Evolutionary conservation across 2,797 vertebrate genomes (phyloP).

Genomic region (Hippocampus kuda): DNA sequence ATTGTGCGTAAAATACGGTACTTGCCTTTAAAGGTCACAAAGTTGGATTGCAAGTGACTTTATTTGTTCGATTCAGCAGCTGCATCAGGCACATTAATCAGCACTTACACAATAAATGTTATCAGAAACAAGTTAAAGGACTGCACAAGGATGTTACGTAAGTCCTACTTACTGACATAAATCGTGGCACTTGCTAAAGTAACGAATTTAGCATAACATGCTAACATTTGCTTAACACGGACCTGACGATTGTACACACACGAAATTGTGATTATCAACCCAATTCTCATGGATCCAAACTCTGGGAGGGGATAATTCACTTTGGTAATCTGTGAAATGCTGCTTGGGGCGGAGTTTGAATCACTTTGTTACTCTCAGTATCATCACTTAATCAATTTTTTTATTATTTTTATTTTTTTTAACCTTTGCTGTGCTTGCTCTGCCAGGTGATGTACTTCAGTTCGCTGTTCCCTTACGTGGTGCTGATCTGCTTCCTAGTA

Average conservation of each 20-base stretch:
- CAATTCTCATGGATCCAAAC: not conserved
- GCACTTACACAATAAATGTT: not conserved
- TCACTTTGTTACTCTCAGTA: not conserved
- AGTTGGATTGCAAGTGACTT: not conserved
- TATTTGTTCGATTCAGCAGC: too few species aligned
- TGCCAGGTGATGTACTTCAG: conserved; percentile 98
- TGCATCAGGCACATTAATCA: not conserved
- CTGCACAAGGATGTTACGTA: not conserved
- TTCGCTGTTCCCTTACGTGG: conserved; percentile 91
- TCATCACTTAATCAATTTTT: not conserved
- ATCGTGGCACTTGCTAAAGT: too few species aligned
- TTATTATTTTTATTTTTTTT: not conserved
- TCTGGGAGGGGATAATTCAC: too few species aligned
- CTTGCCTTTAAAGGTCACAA: too few species aligned
- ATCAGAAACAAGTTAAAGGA: too few species aligned
- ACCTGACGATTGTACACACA: not conserved
- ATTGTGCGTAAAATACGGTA: too few species aligned
- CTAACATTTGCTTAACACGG: not conserved
- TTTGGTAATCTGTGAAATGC: not conserved
- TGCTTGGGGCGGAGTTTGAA: not conserved
- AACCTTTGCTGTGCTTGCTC: conserved; percentile 2
- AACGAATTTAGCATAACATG: not conserved
- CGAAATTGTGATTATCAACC: not conserved
- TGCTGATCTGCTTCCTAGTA: conserved; percentile 90
- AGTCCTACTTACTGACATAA: too few species aligned